phyloP scores from a whole-genome alignment of 2,113 vertebrate species.

The Sander vitreus region DNA sequence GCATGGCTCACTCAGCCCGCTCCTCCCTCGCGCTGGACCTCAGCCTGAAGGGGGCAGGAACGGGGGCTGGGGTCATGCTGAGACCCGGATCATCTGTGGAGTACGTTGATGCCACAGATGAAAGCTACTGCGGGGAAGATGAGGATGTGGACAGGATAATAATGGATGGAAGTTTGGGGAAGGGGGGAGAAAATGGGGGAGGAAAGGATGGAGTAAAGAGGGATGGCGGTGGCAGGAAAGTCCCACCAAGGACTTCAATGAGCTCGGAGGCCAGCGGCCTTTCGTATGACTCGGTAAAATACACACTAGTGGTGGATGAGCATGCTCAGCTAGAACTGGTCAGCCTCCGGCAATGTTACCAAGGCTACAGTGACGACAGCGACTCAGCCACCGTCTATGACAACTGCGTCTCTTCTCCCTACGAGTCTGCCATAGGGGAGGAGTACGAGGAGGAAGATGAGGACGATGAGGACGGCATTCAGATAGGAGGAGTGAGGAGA shows the following conservation, averaged over 20 bases:
- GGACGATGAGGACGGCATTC: slow-evolving; percentile 82
- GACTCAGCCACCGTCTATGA: slow-evolving; percentile 95
- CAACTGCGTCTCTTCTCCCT: slow-evolving; percentile 96
- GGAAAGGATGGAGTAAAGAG: slow-evolving; percentile 51
- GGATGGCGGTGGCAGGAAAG: slow-evolving; percentile 26
- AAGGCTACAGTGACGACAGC: slow-evolving; percentile 96
- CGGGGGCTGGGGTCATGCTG: slow-evolving; percentile 51
- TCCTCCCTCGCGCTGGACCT: slow-evolving; percentile 72
- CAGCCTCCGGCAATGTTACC: slow-evolving; percentile 94
- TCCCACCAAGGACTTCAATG: slow-evolving; percentile 87
- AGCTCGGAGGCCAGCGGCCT: slow-evolving; percentile 95
- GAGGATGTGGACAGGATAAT: slow-evolving; percentile 78
- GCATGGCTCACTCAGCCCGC: slow-evolving; percentile 46
- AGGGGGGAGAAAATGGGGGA: slow-evolving; percentile 19
- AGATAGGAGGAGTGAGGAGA: slow-evolving; percentile 73
- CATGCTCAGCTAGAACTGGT: slow-evolving; percentile 95
- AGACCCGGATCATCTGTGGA: slow-evolving; percentile 71
- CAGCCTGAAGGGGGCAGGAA: slow-evolving; percentile 59
- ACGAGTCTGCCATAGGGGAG: slow-evolving; percentile 93
- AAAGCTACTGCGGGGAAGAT: slow-evolving; percentile 76
- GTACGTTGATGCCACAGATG: slow-evolving; percentile 79
- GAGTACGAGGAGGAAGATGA: slow-evolving; percentile 92
- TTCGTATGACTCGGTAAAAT: slow-evolving; percentile 97
- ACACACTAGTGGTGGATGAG: slow-evolving; percentile 97
- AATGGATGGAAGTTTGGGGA: slow-evolving; percentile 58